Evolutionary conservation across 2,888 invertebrate genomes (phyloP).

Genomic region (Ornithoptera alexandrae): DNA sequence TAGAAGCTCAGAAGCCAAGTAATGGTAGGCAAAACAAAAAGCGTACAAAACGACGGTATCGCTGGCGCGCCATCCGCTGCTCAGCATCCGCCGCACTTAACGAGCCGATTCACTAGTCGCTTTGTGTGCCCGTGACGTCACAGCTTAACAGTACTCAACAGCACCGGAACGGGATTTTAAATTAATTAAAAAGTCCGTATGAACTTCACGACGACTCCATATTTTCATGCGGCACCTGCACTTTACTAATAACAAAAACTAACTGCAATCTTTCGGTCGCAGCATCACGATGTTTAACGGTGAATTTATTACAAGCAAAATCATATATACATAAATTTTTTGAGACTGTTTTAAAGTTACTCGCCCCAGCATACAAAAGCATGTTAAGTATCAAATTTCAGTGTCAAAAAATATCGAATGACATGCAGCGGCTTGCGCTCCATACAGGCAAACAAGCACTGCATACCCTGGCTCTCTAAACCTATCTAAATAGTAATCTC

Average conservation of each 20-base stretch:
- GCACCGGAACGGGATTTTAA: constrained; percentile 17
- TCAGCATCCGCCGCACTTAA: constrained; percentile 47
- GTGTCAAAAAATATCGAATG: no score
- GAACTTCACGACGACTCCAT: background rate
- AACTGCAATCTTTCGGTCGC: background rate
- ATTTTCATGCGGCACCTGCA: background rate
- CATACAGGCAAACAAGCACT: no score
- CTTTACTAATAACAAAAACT: background rate
- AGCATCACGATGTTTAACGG: background rate
- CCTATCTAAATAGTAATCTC: no score
- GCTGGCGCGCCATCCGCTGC: constrained; percentile 40
- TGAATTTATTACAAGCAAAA: no score
- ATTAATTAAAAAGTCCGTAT: constrained; percentile 10
- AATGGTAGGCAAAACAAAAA: constrained; percentile 27
- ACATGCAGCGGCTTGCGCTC: no score
- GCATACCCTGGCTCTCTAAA: no score
- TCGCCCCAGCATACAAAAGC: no score
- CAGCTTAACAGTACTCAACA: constrained; percentile 13
- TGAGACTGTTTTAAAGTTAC: no score
- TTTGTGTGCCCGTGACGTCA: constrained; percentile 37
- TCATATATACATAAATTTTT: no score
- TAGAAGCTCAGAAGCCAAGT: constrained; percentile 25
- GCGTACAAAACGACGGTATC: constrained; percentile 34
- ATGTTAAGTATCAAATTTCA: no score
- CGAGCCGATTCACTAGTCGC: constrained; percentile 39